Evolutionary conservation across 2,888 invertebrate genomes (phyloP), one percentile per base, ranked within the genome.

Genomic region (Sacculina carcini): DNA sequence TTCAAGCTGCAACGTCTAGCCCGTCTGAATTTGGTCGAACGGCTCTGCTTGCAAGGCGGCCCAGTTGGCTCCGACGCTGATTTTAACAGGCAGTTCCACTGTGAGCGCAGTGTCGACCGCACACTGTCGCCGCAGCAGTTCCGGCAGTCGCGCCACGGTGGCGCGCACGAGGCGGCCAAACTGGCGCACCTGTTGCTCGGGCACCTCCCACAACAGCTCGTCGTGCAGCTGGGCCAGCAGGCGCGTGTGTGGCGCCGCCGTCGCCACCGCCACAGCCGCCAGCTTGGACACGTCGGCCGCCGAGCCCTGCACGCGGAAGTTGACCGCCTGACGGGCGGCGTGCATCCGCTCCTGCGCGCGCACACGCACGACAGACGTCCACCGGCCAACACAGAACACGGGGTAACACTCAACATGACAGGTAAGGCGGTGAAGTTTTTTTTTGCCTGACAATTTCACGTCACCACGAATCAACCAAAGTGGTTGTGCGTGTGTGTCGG

Each of bases 301-400:
- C 12, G 55, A 55, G 10, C 55, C 55, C 42, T 55, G 55, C 38
- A 55, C 51, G 36, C 52, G 24, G 49, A 55, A 55, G 46, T 55
- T 55, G 44, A 55, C 44, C 12, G 55, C 55, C 44, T 55, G 55
- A 28, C 55, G 53, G 51, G 53, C 52, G 10, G 55, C 52, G 24
- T 55, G 52, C 12, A 47, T 44, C 39, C 51, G 50, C 23, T 38
- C 40, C 9, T 44, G 44, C 19, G 23, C 9, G 39, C 5, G 21
- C 9, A 6, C 2, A 4, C 10, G 19, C 10, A 23, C 23, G 5
- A 21, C 19, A 39, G 21, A 10, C 7, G 39, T 7, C 19, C 39
- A 21, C 39, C 34, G 34, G n/a, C n/a, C n/a, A n/a, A n/a, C n/a
- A n/a, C n/a, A n/a, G n/a, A n/a, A n/a, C n/a, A n/a, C n/a, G n/a